Conservation (phyloP, 2,113 vertebrate species). For the Periophthalmus modestus region DNA sequence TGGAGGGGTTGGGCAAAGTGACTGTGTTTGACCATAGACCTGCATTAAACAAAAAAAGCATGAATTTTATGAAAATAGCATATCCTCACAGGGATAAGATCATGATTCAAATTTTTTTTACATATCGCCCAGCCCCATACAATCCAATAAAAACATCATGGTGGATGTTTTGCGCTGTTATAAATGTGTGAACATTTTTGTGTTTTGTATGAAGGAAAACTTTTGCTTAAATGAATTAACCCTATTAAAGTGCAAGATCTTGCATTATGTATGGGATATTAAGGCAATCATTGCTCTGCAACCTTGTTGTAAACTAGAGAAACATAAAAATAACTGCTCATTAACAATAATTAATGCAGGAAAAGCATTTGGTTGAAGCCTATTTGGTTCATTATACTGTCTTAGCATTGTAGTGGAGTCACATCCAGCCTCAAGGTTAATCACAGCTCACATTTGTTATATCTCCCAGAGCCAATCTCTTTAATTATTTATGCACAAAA, state of each 20-base stretch:
- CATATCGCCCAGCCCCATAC: too few relatives aligned
- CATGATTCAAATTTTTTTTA: too few relatives aligned
- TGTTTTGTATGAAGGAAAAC: not conserved
- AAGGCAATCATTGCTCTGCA: not conserved
- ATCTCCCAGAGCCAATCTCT: not conserved
- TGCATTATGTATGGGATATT: not conserved
- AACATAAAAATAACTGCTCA: not conserved
- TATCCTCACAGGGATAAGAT: not conserved
- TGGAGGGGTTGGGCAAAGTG: too few relatives aligned
- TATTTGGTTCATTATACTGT: not conserved
- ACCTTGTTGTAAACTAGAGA: not conserved
- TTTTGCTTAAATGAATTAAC: too few relatives aligned
- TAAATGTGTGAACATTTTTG: not conserved
- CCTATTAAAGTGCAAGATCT: too few relatives aligned
- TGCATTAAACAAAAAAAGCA: too few relatives aligned
- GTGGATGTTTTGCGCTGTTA: not conserved
- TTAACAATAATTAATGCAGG: not conserved
- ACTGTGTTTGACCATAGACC: too few relatives aligned
- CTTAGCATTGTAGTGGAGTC: not conserved
- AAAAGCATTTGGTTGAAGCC: not conserved
- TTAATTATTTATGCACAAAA: not conserved
- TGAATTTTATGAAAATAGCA: too few relatives aligned
- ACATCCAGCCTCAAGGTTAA: not conserved
- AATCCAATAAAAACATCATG: too few relatives aligned
- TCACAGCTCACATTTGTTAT: conserved; percentile 3